Evolutionary conservation across 2,888 invertebrate species (phyloP), one percentile per base, ranked within the genome.

Genomic region (Drosophila kanekoi): DNA sequence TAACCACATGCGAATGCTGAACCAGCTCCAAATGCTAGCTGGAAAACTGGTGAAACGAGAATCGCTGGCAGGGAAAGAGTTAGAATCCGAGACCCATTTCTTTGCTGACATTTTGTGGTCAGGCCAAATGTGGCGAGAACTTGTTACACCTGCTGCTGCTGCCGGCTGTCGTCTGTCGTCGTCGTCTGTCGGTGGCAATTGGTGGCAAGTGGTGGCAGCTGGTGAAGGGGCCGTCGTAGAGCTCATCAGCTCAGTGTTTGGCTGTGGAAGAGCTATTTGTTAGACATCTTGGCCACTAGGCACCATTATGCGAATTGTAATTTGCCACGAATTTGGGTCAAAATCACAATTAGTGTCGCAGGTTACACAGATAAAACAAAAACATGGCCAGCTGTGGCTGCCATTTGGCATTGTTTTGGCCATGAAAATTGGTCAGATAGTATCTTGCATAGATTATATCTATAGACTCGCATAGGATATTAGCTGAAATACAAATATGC

Each of bases 251-350:
- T 61, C 60, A 66, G 57, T 9, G 43, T 37, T 14, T 40, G 40
- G 23, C 45, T 16, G 48, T 37, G 60, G 48, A 61, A 58, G 58
- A 54, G 51, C 64, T 56, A 67, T 75, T 75, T 71, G 65, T 49
- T 65, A 57, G 66, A 59, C 35, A 60, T 56, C 79, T 64, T 64
- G 72, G 41, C 49, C 63, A 47, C 40, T 20, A 35, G 57, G 49
- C 72, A 66, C 63, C 69, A 68, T 72, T 67, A 73, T 61, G 81
- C 78, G 72, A 73, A 69, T 72, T 75, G 81, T 81, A 87, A 81
- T 86, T 89, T 77, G 66, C 47, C 67, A 63, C 57, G 77, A 84
- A 90, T 89, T 82, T 89, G 77, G 89, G 89, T 89, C 90, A 89
- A 74, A 87, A 79, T 72, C 77, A 72, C 89, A 88, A 90, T 89